phyloP scores from a whole-genome alignment of 2,113 vertebrate genomes.

The Oryzias melastigma region DNA sequence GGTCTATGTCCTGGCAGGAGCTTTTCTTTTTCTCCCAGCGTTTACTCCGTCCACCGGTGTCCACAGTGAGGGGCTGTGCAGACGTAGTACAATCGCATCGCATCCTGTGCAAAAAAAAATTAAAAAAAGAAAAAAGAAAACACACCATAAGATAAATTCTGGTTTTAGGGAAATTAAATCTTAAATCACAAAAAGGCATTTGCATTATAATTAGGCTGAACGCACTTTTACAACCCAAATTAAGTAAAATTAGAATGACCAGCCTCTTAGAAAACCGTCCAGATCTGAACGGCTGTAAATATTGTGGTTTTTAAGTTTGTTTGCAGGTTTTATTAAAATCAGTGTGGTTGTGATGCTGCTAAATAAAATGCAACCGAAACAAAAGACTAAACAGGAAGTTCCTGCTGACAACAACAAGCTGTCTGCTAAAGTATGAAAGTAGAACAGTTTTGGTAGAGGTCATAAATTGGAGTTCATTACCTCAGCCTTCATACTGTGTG shows the following conservation, averaged over 20 bases:
- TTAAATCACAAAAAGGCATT: too few species aligned
- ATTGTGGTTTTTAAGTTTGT: too few species aligned
- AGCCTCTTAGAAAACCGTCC: too few species aligned
- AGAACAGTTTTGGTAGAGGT: neutral
- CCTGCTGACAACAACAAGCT: too few species aligned
- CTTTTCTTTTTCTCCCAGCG: constrained; percentile 2
- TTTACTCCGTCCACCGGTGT: constrained; percentile 91
- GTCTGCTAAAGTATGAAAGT: neutral
- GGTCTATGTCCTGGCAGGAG: neutral
- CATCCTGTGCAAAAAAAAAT: constrained; percentile 82
- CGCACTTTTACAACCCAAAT: too few species aligned
- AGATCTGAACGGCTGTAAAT: too few species aligned
- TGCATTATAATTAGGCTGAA: too few species aligned
- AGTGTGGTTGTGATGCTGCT: too few species aligned
- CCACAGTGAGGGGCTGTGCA: constrained; percentile 93
- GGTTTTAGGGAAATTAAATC: neutral
- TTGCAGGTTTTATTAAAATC: too few species aligned
- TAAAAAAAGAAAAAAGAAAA: neutral
- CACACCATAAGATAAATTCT: neutral
- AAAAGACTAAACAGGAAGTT: too few species aligned
- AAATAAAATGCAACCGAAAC: too few species aligned
- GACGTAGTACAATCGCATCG: constrained; percentile 92
- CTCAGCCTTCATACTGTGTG: constrained; percentile 93
- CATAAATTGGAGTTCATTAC: constrained; percentile 58
- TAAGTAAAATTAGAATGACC: too few species aligned